Evolutionary conservation across 2,113 vertebrate genomes (phyloP).

Genomic region (Urocitellus parryii): DNA sequence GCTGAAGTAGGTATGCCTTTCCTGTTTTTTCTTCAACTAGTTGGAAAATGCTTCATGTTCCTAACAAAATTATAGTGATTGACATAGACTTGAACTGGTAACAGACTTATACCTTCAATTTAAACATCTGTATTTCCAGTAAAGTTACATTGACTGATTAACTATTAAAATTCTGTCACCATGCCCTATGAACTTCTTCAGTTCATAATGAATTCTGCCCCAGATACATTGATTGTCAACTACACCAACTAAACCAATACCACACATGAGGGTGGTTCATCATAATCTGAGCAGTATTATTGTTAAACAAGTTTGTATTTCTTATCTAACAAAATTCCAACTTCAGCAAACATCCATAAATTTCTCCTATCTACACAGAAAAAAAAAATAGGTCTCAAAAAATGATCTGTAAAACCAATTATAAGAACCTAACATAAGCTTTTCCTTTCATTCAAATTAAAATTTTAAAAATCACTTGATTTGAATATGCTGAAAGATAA

Average conservation of each 20-base stretch:
- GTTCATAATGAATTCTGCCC: neutral
- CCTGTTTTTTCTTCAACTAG: neutral
- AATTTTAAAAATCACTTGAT: neutral
- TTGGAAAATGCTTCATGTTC: neutral
- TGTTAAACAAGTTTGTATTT: neutral
- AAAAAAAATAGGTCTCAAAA: constrained; percentile 23
- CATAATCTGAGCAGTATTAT: accelerated
- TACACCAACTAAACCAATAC: neutral
- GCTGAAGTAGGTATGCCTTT: neutral
- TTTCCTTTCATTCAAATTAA: constrained; percentile 30
- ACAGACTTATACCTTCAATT: neutral
- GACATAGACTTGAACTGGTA: neutral
- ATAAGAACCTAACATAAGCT: neutral
- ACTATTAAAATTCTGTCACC: neutral
- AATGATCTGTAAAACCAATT: neutral
- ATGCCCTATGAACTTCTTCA: neutral
- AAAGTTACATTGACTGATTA: neutral
- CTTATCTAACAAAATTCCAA: neutral
- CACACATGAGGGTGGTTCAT: no score
- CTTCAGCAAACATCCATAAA: neutral
- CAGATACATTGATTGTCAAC: neutral
- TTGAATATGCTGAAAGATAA: constrained; percentile 5
- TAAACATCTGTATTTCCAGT: neutral
- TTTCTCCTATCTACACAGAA: neutral
- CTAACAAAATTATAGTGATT: neutral